Evolutionary conservation across 2,888 invertebrate species (phyloP), one percentile per base, ranked within the genome.

Genomic region (Lymantria monacha): DNA sequence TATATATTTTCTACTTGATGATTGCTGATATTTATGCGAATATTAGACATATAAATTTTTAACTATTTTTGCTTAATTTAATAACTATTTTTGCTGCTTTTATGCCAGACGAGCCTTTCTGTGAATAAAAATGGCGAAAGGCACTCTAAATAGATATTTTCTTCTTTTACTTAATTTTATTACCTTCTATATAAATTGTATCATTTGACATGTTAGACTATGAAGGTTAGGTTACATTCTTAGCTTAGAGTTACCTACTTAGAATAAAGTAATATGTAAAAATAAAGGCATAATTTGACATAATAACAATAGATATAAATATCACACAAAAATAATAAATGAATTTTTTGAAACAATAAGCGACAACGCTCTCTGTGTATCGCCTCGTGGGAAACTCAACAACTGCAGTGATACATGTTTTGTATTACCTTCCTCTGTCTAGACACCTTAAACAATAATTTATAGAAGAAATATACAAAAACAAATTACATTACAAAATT

Each of bases 321-420:
- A 22, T 5, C 2, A 22, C 22, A 22, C 22, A 22, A 22, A n/a
- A 22, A 22, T 22, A 22, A 22, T 5, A 22, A 22, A 22, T 22
- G 22, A 22, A 48, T 61, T 58, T 60, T 50, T 42, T 48, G 50
- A 42, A 55, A 70, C 61, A 67, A 61, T 51, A 57, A 55, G 31
- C 42, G 51, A 42, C 58, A 53, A 46, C 48, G 57, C 12, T 59
- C 61, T 62, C 43, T 42, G 42, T 30, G 46, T 46, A 51, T 55
- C 46, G 60, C 55, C 22, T 57, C 66, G 75, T 81, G 81, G 79
- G 83, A 83, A 82, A 72, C 66, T 61, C 55, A 54, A 61, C 83
- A 83, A 74, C 75, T 81, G 83, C 64, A 69, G 61, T 59, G 61
- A 57, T 69, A 57, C 50, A 57, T 63, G 66, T 49, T 55, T 60